These are phyloP conservation scores for Myripristis jacobus DNA, from an alignment of 2,797 vertebrate genomes.

Conservation along the genomic window DNA sequence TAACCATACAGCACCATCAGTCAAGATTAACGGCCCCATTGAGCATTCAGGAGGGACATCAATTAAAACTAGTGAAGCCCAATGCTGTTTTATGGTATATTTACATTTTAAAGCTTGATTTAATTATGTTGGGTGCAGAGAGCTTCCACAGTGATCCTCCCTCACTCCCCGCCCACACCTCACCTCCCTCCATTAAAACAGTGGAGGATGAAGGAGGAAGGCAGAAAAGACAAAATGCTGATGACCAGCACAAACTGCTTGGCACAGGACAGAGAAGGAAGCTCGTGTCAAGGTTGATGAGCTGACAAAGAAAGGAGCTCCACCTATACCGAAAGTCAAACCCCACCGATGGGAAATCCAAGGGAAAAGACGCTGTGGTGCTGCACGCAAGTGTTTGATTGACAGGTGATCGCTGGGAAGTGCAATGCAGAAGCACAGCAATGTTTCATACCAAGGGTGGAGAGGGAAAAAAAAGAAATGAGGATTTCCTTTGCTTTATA, in stretches of 20 bases:
- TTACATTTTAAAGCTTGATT: slow-evolving; percentile 84
- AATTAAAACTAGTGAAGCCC: slow-evolving; percentile 81
- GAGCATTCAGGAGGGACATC: slow-evolving; percentile 72
- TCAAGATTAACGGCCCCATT: slow-evolving; percentile 79
- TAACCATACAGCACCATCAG: slow-evolving; percentile 66
- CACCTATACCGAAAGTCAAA: no score
- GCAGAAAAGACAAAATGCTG: slow-evolving; percentile 41
- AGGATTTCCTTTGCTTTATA: no score
- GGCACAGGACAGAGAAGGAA: slow-evolving; percentile 9
- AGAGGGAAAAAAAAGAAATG: no score
- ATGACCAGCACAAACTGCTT: slow-evolving; percentile 27
- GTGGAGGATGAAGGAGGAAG: slow-evolving; percentile 51
- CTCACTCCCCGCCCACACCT: slow-evolving; percentile 62
- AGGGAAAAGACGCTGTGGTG: no score
- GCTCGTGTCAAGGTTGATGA: neutral
- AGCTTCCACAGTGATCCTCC: slow-evolving; percentile 66
- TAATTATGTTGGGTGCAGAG: slow-evolving; percentile 75
- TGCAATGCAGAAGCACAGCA: no score
- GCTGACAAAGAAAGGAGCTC: no score
- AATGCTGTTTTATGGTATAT: slow-evolving; percentile 84
- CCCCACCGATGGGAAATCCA: no score
- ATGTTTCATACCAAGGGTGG: no score
- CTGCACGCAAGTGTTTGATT: no score
- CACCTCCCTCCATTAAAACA: slow-evolving; percentile 66
- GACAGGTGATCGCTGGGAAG: no score